These are phyloP conservation scores for Amphipoea lucens DNA, from an alignment of 2,888 invertebrate species.

Conservation along the genomic window DNA sequence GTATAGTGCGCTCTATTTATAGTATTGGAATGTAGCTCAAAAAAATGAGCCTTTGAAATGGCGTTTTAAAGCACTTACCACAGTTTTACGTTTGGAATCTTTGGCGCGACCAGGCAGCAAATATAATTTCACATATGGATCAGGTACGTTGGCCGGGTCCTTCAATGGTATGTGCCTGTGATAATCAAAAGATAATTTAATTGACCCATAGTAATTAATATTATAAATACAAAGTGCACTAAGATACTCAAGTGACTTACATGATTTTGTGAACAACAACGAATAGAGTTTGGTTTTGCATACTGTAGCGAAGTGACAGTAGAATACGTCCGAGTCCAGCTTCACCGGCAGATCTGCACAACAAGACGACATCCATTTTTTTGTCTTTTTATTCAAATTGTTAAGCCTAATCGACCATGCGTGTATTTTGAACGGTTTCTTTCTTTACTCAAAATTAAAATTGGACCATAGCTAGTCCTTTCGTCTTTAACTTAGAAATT, in stretches of 20 bases:
- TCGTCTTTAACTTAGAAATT: neutral
- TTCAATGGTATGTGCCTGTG: conserved; percentile 94
- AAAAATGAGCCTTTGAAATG: neutral
- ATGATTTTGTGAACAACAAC: conserved; percentile 97
- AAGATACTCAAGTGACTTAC: conserved; percentile 89
- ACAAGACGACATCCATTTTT: neutral
- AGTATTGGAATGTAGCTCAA: neutral
- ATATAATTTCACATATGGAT: conserved; percentile 97
- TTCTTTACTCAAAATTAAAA: neutral
- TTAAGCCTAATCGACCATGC: neutral
- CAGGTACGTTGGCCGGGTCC: conserved; percentile 95
- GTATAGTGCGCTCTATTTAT: neutral
- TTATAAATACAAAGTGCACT: neutral
- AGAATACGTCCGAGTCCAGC: conserved; percentile 95
- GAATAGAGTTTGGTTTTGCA: conserved; percentile 94
- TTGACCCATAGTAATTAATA: neutral
- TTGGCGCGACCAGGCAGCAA: conserved; percentile 95
- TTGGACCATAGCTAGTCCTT: neutral
- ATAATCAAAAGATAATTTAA: neutral
- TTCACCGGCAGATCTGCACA: conserved; percentile 92
- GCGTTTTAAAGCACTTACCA: conserved; percentile 85
- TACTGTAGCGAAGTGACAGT: conserved; percentile 95
- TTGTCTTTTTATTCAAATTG: neutral
- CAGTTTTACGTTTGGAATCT: conserved; percentile 96
- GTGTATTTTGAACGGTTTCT: neutral